These are phyloP conservation scores for Lophius piscatorius DNA, from an alignment of 2,113 vertebrate species.

Conservation along the genomic window DNA sequence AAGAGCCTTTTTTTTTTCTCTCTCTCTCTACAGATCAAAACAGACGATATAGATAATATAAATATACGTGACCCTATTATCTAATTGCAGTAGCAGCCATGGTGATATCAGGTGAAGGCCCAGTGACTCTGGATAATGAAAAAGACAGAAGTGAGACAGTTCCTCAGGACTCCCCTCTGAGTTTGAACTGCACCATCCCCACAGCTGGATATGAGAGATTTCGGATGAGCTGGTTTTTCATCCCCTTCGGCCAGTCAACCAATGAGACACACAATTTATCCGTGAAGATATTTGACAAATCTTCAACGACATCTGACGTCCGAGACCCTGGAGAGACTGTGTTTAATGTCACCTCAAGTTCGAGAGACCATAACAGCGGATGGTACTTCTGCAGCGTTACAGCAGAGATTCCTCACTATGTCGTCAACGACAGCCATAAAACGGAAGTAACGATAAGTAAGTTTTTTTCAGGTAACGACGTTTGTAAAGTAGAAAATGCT, in stretches of 20 bases:
- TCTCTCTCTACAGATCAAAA: background rate
- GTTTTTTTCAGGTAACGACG: no score
- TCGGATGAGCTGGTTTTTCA: constrained; percentile 43
- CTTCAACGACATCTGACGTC: accelerated
- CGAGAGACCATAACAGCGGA: constrained; percentile 26
- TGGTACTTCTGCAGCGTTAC: constrained; percentile 41
- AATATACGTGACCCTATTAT: background rate
- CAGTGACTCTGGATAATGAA: constrained; percentile 18
- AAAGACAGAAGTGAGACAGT: accelerated
- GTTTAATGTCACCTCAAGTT: background rate
- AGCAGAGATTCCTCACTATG: constrained; percentile 25
- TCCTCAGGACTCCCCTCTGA: constrained; percentile 12
- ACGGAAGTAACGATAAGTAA: constrained; percentile 61
- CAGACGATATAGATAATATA: background rate
- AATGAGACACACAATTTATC: accelerated
- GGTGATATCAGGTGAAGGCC: background rate
- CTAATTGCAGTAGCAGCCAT: constrained; percentile 1
- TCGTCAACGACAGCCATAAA: accelerated
- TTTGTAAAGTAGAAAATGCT: no score
- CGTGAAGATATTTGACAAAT: accelerated
- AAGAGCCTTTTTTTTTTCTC: no score
- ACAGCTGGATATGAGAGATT: accelerated
- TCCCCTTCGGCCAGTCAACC: accelerated
- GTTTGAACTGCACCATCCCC: constrained; percentile 42
- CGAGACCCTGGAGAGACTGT: accelerated